Evolutionary conservation across 1,140 invertebrate genomes (phyloP), one percentile per base, ranked within the genome.

Genomic region (Sarcophaga peregrina): DNA sequence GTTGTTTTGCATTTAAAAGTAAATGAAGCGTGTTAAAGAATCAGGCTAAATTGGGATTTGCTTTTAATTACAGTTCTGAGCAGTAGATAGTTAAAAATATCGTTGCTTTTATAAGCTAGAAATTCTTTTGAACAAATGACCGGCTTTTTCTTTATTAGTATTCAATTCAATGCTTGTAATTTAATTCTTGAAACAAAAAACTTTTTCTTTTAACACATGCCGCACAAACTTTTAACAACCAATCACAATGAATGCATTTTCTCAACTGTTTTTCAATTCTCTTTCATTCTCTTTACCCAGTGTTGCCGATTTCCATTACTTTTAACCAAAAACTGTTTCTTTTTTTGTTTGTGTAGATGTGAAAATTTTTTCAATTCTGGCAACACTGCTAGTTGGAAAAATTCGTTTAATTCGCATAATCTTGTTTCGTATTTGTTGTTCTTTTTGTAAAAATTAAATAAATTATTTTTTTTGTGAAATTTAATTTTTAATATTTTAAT

Each of bases 221-320:
- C 62, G 62, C 4, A 37, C 25, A 4, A 37, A 4, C 17, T 17
- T 68, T 68, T 68, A 68, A 4, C 62, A 68, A 68, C 62, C 62
- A 68, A 68, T 68, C 62, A 68, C 62, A 68, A 68, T 68, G 62
- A 68, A 68, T 68, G 62, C 62, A 68, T 68, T 68, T 68, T 68
- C 62, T 68, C 62, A 68, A 68, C 62, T 68, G n/a, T 9, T 68
- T 20, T 20, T n/a, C 7, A 68, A 68, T 68, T 68, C 17, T n/a
- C 62, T 25, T 68, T 5, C 8, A 52, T 37, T 37, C 25, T 37
- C 25, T 37, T 37, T 37, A 37, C 25, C 25, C 4, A 37, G 25
- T 37, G 25, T 37, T 37, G 25, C 25, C 25, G 4, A 37, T 37
- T 37, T 37, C 4, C 25, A 4, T 37, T 37, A 37, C 4, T 37